Evolutionary conservation across 2,888 invertebrate species (phyloP).

Genomic region (Operophtera brumata): DNA sequence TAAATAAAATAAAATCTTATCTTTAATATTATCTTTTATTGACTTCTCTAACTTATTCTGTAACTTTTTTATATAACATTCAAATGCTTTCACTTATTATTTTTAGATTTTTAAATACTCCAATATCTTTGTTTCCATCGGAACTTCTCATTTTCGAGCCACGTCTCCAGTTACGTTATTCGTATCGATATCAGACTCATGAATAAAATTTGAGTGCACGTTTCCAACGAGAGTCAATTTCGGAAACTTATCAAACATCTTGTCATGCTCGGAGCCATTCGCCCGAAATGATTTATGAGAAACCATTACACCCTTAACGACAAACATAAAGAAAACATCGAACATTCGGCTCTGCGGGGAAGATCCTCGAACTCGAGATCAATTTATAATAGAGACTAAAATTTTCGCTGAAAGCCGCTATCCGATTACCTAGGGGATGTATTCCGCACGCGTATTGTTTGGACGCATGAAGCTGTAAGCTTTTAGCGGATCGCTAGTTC

Average conservation of each 20-base stretch:
- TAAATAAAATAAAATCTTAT: no score
- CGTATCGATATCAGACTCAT: constrained; percentile 15
- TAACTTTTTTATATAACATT: no score
- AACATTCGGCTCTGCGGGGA: constrained; percentile 50
- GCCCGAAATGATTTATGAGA: constrained; percentile 37
- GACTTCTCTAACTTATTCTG: no score
- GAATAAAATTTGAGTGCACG: constrained; percentile 26
- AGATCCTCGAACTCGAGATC: constrained; percentile 57
- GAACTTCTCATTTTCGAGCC: neutral
- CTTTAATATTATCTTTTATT: no score
- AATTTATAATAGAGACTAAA: constrained; percentile 66
- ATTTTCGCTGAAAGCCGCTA: constrained; percentile 68
- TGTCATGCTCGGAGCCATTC: constrained; percentile 24
- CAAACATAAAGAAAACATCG: constrained; percentile 41
- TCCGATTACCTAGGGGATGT: constrained; percentile 68
- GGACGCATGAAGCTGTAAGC: constrained; percentile 38
- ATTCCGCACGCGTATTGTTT: constrained; percentile 53
- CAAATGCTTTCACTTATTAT: no score
- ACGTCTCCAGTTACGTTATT: constrained; percentile 1
- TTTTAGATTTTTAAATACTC: no score
- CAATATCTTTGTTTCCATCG: neutral
- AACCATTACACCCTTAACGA: constrained; percentile 35
- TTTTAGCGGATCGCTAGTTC: constrained; percentile 25
- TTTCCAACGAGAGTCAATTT: constrained; percentile 21
- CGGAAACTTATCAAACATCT: constrained; percentile 26